Percentiles rank a stretch among this genome's conserved stretches.
These are phyloP conservation scores for Platyrinchus mystaceus DNA, from an alignment of 2,797 vertebrate genomes.

Conservation along the genomic window DNA sequence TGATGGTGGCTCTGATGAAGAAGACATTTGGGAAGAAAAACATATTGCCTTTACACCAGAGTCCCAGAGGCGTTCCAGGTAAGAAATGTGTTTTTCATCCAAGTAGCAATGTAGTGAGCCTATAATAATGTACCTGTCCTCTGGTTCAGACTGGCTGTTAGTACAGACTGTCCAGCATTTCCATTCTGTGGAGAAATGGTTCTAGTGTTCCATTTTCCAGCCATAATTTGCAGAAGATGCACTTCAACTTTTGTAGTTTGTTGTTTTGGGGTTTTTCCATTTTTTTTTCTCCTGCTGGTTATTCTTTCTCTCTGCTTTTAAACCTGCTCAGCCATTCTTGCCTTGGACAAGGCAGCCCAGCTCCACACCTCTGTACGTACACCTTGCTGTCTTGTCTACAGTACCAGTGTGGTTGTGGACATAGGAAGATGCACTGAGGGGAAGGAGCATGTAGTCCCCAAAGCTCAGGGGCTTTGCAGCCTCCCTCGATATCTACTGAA, in stretches of 20 bases:
- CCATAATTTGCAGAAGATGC: not conserved
- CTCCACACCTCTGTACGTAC: not conserved
- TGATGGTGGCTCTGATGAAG: conserved; percentile 94
- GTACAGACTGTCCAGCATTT: not conserved
- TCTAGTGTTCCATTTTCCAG: not conserved
- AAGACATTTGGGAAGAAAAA: conserved; percentile 99
- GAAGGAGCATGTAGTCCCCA: not conserved
- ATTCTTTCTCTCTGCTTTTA: not conserved
- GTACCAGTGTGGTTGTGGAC: not conserved
- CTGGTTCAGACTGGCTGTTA: not conserved
- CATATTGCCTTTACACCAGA: conserved; percentile 92
- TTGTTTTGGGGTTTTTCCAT: not conserved
- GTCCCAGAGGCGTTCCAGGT: conserved; percentile 92
- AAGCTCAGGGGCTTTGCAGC: not conserved
- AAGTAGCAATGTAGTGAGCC: not conserved
- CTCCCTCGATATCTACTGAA: not conserved
- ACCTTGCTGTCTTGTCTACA: not conserved
- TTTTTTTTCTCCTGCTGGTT: not conserved
- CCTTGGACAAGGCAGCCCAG: not conserved
- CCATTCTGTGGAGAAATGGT: not conserved
- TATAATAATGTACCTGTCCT: not conserved
- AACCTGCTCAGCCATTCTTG: not conserved
- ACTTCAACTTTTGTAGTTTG: not conserved
- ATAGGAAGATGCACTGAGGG: not conserved
- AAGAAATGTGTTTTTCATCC: not conserved